Evolutionary conservation across 2,888 invertebrate species (phyloP).

Genomic region (Sturmia bella): DNA sequence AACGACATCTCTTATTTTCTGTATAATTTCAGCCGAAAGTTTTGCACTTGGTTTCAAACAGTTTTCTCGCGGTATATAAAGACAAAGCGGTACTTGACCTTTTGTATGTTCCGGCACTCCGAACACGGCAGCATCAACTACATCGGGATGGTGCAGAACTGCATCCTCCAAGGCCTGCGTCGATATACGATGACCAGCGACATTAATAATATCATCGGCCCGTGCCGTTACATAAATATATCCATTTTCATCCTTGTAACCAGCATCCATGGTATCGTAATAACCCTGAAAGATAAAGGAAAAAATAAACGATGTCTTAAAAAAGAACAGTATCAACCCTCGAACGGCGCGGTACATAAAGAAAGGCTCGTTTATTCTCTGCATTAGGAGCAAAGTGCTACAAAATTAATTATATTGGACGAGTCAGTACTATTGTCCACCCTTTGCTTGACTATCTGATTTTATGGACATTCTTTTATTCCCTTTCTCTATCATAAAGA

Average conservation of each 20-base stretch:
- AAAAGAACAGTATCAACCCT: too few relatives aligned
- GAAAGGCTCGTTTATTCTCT: too few relatives aligned
- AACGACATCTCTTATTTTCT: constrained; percentile 81
- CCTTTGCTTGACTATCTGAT: too few relatives aligned
- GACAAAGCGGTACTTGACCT: constrained; percentile 93
- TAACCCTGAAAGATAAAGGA: constrained; percentile 75
- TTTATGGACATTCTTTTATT: too few relatives aligned
- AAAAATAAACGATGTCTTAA: neutral
- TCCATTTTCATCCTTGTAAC: constrained; percentile 91
- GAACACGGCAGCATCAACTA: constrained; percentile 94
- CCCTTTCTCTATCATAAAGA: too few relatives aligned
- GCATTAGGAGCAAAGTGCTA: too few relatives aligned
- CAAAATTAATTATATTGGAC: too few relatives aligned
- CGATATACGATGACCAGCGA: constrained; percentile 95
- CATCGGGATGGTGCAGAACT: constrained; percentile 91
- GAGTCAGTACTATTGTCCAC: too few relatives aligned
- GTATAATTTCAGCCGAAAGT: constrained; percentile 80
- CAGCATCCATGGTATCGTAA: constrained; percentile 97
- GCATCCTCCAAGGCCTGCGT: constrained; percentile 96
- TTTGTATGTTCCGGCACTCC: constrained; percentile 95
- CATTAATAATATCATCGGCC: constrained; percentile 96
- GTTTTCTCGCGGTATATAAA: constrained; percentile 88
- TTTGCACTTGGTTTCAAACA: constrained; percentile 76
- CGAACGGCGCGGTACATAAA: too few relatives aligned
- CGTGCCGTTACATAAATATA: constrained; percentile 94